Evolutionary conservation across 2,797 vertebrate genomes (phyloP), one percentile per base, ranked within the genome.

Genomic region (Rhinatrema bivittatum): DNA sequence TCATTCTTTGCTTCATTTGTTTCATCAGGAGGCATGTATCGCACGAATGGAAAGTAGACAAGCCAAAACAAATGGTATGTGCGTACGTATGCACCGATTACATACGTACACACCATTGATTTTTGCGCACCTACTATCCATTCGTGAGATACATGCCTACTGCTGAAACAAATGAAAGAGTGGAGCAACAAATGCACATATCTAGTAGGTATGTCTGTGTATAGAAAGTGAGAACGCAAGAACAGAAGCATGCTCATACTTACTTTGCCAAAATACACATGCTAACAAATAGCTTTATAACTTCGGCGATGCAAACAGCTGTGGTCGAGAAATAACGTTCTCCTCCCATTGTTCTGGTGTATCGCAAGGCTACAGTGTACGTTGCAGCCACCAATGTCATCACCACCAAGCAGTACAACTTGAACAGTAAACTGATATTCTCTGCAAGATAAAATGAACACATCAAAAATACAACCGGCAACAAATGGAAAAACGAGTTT

Each of bases 341-440:
- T 8, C 63, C 71, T 0, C 78, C 65, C 5, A 73, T 64, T 5
- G 90, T 99, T 55, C 96, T 83, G 0, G 93, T 97, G 78, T 93
- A 99, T 4, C 94, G 72, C 32, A 99, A 44, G 0, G 81, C 80
- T 24, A 97, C 77, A 0, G 90, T 95, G 42, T 99, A 98, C 0
- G 87, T 60, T 10, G 96, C 96, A 3, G 93, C 90, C 48, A 98
- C 87, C 75, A 97, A 63, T 5, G 96, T 99, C 96, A 99, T 99
- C 68, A 99, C 94, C 0, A 80, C 64, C 53, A 98, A 79, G 62
- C 91, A 99, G 84, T 98, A 99, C 36, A 98, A 46, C 60, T 98
- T 99, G 85, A 96, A 97, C 10, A 72, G 29, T 17, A 93, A 55
- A 24, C 84, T 90, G 67, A 87, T 93, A 34, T 81, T 86, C 65